phyloP scores from a whole-genome alignment of 2,888 invertebrate genomes.

The Phortica magna region DNA sequence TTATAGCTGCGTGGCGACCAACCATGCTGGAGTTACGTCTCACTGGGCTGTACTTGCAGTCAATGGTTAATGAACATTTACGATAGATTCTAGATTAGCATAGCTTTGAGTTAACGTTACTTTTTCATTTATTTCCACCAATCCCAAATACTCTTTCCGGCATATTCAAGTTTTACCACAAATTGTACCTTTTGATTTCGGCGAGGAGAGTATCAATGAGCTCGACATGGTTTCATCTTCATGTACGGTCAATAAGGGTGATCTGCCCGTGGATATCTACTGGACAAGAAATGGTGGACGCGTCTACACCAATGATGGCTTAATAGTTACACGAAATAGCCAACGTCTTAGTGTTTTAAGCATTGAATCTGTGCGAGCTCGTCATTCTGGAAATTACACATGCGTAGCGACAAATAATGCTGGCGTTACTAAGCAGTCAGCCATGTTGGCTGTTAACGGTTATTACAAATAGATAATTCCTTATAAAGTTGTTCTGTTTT shows the following conservation, averaged over 20 bases:
- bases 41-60: conserved; percentile 82
- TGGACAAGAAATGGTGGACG: conserved; percentile 82
- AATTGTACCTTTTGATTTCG: conserved; percentile 85
- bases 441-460: conserved; percentile 82
- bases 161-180: conserved; percentile 82
- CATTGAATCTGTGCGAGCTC: conserved; percentile 82
- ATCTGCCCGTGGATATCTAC: conserved; percentile 86
- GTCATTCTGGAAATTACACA: conserved; percentile 82
- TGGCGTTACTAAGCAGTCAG: conserved; percentile 80
- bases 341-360: conserved; percentile 83
- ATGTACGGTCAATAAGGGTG: conserved; percentile 87
- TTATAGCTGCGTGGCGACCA: conserved; percentile 82
- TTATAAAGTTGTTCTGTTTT: neutral
- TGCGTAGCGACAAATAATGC: conserved; percentile 82
- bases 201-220: conserved; percentile 83
- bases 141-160: conserved; percentile 30
- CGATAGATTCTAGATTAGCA: neutral
- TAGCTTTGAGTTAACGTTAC: conserved; percentile 16
- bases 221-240: conserved; percentile 84
- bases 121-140: conserved; percentile 36
- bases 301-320: conserved; percentile 79
- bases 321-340: conserved; percentile 80
- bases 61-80: conserved; percentile 79
- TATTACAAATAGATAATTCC: conserved; percentile 31
- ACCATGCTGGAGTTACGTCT: conserved; percentile 81